These are phyloP conservation scores for Hyperoplus immaculatus DNA, from an alignment of 2,797 vertebrate species.

Conservation along the genomic window DNA sequence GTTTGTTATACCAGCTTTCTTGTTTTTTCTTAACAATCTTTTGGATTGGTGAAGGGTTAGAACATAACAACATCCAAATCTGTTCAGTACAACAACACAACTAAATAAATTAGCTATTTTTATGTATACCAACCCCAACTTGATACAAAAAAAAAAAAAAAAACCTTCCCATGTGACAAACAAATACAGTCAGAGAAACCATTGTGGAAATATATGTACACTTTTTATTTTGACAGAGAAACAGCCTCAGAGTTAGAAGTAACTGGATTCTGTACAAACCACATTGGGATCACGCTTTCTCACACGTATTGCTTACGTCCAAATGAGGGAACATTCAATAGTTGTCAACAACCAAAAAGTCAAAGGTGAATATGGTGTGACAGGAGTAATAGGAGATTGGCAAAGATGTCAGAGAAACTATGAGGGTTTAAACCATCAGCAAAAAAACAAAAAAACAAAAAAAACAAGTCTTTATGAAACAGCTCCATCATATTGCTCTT, in stretches of 20 bases:
- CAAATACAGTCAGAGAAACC: not conserved
- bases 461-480: not conserved
- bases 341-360: not conserved
- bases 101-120: too few relatives aligned
- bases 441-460: not conserved
- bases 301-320: not conserved
- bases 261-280: conserved; percentile 18
- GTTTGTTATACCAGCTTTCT: too few relatives aligned
- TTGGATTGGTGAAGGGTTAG: too few relatives aligned
- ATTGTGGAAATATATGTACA: conserved; percentile 67
- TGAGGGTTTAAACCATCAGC: not conserved
- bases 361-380: not conserved
- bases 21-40: too few relatives aligned
- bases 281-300: conserved; percentile 2
- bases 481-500: not conserved
- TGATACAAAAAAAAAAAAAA: not conserved
- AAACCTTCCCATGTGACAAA: not conserved
- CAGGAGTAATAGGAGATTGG: not conserved
- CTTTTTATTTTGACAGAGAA: conserved; percentile 64
- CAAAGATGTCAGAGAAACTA: not conserved
- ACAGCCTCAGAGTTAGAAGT: not conserved
- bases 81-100: not conserved
- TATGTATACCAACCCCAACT: not conserved
- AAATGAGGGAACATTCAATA: conserved; percentile 32
- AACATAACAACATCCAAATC: not conserved